Evolutionary conservation across 2,797 vertebrate species (phyloP).

Genomic region (Pantherophis vulpinus): DNA sequence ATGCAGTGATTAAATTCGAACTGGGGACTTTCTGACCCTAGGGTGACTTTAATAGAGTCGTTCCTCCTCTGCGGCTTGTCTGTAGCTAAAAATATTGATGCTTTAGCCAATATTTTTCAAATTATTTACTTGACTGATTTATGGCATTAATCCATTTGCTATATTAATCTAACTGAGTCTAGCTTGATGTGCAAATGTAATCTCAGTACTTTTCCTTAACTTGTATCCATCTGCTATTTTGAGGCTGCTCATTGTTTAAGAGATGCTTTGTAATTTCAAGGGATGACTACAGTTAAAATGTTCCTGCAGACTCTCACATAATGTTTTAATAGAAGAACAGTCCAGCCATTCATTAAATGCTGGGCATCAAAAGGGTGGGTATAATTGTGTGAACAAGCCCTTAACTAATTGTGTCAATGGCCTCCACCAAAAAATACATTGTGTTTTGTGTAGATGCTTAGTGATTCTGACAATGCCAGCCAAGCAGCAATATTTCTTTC

Average conservation of each 20-base stretch:
- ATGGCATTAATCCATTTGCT: background rate
- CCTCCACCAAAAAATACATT: background rate
- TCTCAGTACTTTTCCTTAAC: background rate
- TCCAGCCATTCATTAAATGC: background rate
- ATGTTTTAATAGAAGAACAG: background rate
- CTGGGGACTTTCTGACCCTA: background rate
- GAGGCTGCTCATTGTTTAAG: background rate
- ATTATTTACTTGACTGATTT: background rate
- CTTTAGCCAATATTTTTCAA: background rate
- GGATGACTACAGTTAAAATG: background rate
- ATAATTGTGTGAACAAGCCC: background rate
- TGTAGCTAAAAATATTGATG: background rate
- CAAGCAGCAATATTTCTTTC: background rate
- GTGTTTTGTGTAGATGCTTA: background rate
- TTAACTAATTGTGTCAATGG: background rate
- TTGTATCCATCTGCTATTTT: background rate
- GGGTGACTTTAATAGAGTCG: background rate
- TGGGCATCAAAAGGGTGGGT: background rate
- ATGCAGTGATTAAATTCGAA: background rate
- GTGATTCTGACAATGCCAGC: background rate
- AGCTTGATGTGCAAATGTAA: background rate
- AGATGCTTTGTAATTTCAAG: background rate
- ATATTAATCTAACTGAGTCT: background rate
- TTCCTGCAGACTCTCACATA: background rate
- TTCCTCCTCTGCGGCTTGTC: background rate